Evolutionary conservation across 2,113 vertebrate species (phyloP).

Genomic region (Phycodurus eques): DNA sequence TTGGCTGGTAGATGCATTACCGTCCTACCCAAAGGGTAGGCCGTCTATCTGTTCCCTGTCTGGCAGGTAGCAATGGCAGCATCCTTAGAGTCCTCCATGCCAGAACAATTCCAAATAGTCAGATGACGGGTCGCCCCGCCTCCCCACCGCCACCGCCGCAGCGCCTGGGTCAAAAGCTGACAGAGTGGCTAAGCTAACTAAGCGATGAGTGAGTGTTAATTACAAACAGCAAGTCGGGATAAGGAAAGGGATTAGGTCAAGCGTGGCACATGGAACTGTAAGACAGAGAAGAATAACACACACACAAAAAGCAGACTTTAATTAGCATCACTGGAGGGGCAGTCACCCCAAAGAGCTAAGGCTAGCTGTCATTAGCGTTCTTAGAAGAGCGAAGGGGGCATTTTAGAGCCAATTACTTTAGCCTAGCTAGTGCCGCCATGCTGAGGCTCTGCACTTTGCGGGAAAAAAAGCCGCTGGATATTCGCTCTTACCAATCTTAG

Average conservation of each 20-base stretch:
- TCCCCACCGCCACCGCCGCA: constrained; percentile 21
- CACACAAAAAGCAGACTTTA: constrained; percentile 45
- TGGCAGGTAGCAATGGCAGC: constrained; percentile 32
- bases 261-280: constrained; percentile 62
- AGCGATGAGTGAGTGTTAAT: constrained; percentile 73
- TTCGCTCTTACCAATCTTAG: constrained; percentile 60
- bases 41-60: neutral
- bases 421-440: constrained; percentile 50
- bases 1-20: too few species aligned
- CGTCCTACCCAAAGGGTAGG: too few species aligned
- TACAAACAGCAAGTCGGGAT: constrained; percentile 74
- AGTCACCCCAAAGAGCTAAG: constrained; percentile 50
- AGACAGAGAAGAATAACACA: constrained; percentile 12
- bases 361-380: constrained; percentile 65
- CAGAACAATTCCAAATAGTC: constrained; percentile 25
- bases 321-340: constrained; percentile 67
- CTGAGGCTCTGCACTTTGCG: constrained; percentile 50
- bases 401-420: constrained; percentile 61
- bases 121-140: constrained; percentile 39
- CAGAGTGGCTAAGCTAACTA: constrained; percentile 58
- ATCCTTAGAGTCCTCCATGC: constrained; percentile 30
- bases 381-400: constrained; percentile 40
- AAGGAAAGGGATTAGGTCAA: constrained; percentile 72
- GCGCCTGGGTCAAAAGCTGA: constrained; percentile 28
- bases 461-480: constrained; percentile 55